These are phyloP conservation scores for Talpa occidentalis DNA, from an alignment of 2,113 vertebrate genomes.

Conservation along the genomic window DNA sequence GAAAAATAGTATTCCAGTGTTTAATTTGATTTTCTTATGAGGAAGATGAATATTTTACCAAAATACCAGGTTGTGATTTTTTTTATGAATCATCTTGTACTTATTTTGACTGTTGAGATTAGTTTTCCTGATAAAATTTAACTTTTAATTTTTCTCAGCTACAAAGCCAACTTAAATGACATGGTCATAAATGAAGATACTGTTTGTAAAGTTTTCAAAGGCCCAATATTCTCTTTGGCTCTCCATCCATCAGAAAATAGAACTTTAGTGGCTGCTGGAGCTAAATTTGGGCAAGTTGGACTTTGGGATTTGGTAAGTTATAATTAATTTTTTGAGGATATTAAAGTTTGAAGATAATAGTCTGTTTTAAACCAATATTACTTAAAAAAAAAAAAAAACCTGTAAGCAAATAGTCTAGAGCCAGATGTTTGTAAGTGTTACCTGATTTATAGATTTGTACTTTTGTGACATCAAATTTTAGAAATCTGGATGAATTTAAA, in stretches of 20 bases:
- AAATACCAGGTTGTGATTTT: not conserved
- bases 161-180: constrained; percentile 83
- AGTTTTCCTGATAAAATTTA: constrained; percentile 57
- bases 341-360: constrained; percentile 19
- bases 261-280: constrained; percentile 91
- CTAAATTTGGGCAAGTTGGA: constrained; percentile 89
- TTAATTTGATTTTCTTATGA: constrained; percentile 44
- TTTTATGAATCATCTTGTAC: constrained; percentile 25
- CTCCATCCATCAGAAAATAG: constrained; percentile 90
- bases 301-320: constrained; percentile 92
- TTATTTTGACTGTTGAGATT: not conserved
- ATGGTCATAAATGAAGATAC: constrained; percentile 86
- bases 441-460: constrained; percentile 56
- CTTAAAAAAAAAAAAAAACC: too few relatives aligned
- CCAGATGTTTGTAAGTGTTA: constrained; percentile 53
- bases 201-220: constrained; percentile 89
- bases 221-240: constrained; percentile 87
- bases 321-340: not conserved
- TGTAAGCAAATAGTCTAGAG: not conserved
- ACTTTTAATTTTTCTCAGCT: constrained; percentile 84
- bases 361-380: not conserved
- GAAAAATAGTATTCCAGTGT: not conserved
- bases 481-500: constrained; percentile 60
- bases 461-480: constrained; percentile 53
- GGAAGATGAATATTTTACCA: constrained; percentile 35